A percentile compares a stretch with the other conserved stretches of the same genome.
These are phyloP conservation scores for Calidris pygmaea DNA, from an alignment of 2,113 vertebrate genomes.

Conservation along the genomic window DNA sequence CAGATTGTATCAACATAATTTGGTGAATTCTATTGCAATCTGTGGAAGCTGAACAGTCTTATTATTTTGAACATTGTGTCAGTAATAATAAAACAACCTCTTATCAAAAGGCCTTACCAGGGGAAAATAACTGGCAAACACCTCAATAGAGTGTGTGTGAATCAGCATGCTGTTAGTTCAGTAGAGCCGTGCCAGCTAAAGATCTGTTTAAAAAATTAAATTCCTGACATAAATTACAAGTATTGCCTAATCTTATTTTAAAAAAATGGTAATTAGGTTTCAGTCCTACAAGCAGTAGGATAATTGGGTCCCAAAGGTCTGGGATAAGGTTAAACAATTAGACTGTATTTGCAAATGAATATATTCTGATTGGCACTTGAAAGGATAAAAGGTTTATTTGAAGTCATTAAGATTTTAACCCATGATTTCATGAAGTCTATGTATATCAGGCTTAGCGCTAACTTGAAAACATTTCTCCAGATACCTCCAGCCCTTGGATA, in stretches of 20 bases:
- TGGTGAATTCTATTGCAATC: neutral
- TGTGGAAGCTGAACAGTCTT: neutral
- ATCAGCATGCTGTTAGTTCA: neutral
- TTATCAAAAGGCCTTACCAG: neutral
- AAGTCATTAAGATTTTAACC: slow-evolving; percentile 22
- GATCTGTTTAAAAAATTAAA: slow-evolving; percentile 18
- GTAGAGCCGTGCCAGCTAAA: neutral
- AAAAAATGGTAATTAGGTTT: neutral
- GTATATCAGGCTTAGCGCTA: neutral
- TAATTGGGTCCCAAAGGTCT: slow-evolving; percentile 58
- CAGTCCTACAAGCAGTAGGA: neutral
- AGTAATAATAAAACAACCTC: neutral
- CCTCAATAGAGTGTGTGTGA: neutral
- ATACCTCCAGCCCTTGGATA: neutral
- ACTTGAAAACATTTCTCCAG: neutral
- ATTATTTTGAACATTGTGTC: neutral
- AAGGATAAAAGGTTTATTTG: slow-evolving; percentile 50
- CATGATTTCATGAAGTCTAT: neutral
- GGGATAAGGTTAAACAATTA: slow-evolving; percentile 56
- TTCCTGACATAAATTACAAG: neutral
- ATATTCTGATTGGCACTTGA: slow-evolving; percentile 41
- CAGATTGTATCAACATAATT: neutral
- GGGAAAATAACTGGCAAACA: neutral
- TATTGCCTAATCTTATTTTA: neutral
- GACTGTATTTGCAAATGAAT: slow-evolving; percentile 20